phyloP scores from a whole-genome alignment of 2,888 invertebrate genomes.

The Agriopis aurantiaria region DNA sequence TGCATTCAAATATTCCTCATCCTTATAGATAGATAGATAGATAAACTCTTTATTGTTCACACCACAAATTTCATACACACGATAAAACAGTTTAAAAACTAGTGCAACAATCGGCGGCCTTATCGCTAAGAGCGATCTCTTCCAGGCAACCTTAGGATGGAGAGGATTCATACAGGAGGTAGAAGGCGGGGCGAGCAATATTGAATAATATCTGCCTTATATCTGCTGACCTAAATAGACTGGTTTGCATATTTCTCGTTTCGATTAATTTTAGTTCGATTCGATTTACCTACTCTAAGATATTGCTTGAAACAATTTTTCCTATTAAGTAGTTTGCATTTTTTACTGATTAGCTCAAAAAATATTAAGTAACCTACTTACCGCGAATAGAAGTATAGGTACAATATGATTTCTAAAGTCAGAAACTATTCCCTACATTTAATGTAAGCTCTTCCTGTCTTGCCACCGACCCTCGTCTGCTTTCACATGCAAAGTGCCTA shows the following conservation, averaged over 20 bases:
- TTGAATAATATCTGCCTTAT: too few species aligned
- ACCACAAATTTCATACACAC: too few species aligned
- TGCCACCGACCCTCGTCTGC: slow-evolving; percentile 32
- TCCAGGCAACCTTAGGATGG: too few species aligned
- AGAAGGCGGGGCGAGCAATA: too few species aligned
- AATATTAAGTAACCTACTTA: not conserved
- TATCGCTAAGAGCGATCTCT: too few species aligned
- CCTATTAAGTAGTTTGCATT: not conserved
- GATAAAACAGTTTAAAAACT: too few species aligned
- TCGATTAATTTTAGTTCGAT: slow-evolving; percentile 34
- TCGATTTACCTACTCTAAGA: not conserved
- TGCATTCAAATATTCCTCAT: slow-evolving; percentile 8
- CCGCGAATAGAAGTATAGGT: not conserved
- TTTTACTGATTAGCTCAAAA: not conserved
- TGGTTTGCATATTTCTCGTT: slow-evolving; percentile 26
- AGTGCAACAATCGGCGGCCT: too few species aligned
- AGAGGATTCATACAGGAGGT: too few species aligned
- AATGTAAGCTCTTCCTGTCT: slow-evolving; percentile 28
- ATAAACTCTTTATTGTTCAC: too few species aligned
- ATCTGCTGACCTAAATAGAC: slow-evolving; percentile 30
- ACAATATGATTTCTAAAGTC: slow-evolving; percentile 2
- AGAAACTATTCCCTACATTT: slow-evolving; percentile 9
- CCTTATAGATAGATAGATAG: too few species aligned
- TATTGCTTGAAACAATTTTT: slow-evolving; percentile 3
- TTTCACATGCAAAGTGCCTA: slow-evolving; percentile 31